phyloP scores from a whole-genome alignment of 1,140 invertebrate species.

The Thaumetopoea pityocampa region DNA sequence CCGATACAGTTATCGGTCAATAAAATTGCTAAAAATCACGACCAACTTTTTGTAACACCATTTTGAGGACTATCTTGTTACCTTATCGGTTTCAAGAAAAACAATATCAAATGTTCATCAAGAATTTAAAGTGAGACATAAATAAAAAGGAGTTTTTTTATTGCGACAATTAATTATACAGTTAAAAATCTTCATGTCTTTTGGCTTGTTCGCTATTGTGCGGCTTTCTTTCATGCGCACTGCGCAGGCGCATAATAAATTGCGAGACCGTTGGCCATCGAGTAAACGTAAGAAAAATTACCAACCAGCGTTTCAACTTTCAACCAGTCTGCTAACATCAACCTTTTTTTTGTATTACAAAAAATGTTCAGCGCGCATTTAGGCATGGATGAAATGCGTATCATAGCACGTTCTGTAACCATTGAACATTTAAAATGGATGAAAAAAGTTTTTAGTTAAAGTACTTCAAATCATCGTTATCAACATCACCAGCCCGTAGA shows the following conservation, averaged over 20 bases:
- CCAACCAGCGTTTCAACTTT: conserved; percentile 16
- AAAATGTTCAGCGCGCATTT: no score
- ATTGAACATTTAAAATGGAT: no score
- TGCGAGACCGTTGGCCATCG: conserved; percentile 14
- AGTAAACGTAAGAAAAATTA: conserved; percentile 16
- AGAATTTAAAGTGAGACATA: conserved; percentile 11
- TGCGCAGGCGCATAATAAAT: conserved; percentile 15
- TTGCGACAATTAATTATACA: conserved; percentile 12
- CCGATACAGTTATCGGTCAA: no score
- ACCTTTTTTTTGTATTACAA: conserved; percentile 10
- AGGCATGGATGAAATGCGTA: no score
- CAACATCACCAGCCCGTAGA: no score
- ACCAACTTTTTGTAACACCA: no score
- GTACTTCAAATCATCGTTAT: no score
- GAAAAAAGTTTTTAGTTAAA: no score
- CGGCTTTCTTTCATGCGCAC: conserved; percentile 15
- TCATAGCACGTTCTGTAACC: no score
- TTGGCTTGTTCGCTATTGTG: conserved; percentile 15
- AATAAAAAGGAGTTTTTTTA: conserved; percentile 17
- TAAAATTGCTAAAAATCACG: no score
- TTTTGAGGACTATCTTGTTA: no score
- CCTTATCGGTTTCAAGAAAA: no score
- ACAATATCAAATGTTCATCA: conserved; percentile 20
- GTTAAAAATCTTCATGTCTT: conserved; percentile 14
- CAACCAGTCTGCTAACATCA: conserved; percentile 19